phyloP scores from a whole-genome alignment of 2,797 vertebrate species.

The Gobio occitaniae region DNA sequence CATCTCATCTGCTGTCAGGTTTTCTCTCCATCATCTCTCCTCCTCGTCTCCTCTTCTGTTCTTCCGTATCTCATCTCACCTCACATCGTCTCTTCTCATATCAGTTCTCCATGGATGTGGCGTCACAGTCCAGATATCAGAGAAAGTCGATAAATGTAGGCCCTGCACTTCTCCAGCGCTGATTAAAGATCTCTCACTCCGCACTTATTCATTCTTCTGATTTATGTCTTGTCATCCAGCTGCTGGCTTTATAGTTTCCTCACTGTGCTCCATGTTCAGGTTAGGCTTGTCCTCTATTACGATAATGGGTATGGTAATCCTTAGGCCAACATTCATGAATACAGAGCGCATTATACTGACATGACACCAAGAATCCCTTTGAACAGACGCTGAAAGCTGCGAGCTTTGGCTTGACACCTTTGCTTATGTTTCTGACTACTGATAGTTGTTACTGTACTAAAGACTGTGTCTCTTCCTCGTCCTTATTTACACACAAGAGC shows the following conservation, averaged over 20 bases:
- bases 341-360: constrained; percentile 18
- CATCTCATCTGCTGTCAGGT: not conserved
- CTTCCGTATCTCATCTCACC: not conserved
- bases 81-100: not conserved
- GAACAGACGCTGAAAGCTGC: not conserved
- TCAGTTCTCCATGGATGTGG: not conserved
- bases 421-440: constrained; percentile 30
- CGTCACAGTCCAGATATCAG: not conserved
- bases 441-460: constrained; percentile 24
- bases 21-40: not conserved
- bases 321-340: constrained; percentile 29
- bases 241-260: constrained; percentile 47
- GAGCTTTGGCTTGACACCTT: constrained; percentile 42
- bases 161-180: constrained; percentile 40
- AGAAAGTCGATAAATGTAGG: constrained; percentile 52
- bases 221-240: constrained; percentile 51
- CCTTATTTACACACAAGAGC: constrained; percentile 23
- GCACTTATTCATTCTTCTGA: constrained; percentile 56
- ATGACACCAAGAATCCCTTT: constrained; percentile 36
- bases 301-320: constrained; percentile 35
- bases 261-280: constrained; percentile 43
- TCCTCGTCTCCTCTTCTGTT: not conserved
- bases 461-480: constrained; percentile 23
- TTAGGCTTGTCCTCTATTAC: constrained; percentile 29
- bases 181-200: constrained; percentile 58